Percentiles rank a stretch among this genome's conserved stretches.
phyloP scores from a whole-genome alignment of 2,888 invertebrate genomes.

The Hypercompe scribonia region DNA sequence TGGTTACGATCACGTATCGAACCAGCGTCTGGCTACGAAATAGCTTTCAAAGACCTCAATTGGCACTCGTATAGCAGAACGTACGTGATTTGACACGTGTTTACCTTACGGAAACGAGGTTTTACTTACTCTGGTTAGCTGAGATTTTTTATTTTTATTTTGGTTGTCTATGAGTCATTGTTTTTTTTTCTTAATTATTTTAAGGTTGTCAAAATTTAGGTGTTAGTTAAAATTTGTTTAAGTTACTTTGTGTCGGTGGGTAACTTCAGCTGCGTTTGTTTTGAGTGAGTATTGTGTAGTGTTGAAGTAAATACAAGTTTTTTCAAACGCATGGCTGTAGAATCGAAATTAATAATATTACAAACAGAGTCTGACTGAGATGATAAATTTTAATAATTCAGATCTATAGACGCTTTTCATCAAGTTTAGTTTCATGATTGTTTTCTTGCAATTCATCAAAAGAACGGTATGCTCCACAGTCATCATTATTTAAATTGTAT shows the following conservation, averaged over 20 bases:
- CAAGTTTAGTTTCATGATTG: not conserved
- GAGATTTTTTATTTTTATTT: not conserved
- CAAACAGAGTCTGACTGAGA: not conserved
- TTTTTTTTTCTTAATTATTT: not conserved
- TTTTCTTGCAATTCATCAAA: not conserved
- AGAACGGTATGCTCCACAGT: not conserved
- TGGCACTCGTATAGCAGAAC: not conserved
- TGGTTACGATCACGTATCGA: constrained; percentile 59
- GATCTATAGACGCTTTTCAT: not conserved
- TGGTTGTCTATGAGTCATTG: not conserved
- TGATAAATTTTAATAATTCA: not conserved
- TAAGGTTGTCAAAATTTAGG: not conserved
- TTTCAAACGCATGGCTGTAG: not conserved
- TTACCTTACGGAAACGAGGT: not conserved
- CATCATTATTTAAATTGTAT: not conserved
- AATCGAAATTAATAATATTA: not conserved
- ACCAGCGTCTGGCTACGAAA: constrained; percentile 43
- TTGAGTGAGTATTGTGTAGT: constrained; percentile 7
- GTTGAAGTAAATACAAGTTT: not conserved
- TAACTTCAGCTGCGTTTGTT: constrained; percentile 4
- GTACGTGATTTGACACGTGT: constrained; percentile 12
- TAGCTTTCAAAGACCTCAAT: constrained; percentile 2
- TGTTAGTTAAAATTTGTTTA: not conserved
- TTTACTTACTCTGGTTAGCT: not conserved
- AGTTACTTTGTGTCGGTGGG: not conserved